These are phyloP conservation scores for Drosophila seclusa DNA, from an alignment of 2,888 invertebrate genomes.

Conservation along the genomic window DNA sequence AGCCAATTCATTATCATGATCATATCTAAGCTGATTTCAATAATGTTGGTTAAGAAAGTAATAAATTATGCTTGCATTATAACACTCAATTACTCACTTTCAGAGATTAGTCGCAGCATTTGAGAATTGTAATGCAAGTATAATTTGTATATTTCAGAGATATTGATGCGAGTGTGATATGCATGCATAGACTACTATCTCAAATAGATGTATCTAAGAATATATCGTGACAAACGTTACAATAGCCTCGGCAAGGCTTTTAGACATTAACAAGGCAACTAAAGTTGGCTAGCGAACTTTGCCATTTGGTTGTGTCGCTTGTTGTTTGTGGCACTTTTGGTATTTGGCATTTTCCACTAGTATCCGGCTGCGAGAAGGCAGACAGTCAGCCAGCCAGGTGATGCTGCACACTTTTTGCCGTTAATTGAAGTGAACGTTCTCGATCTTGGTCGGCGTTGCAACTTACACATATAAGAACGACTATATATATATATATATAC, in stretches of 20 bases:
- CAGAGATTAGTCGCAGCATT: not conserved
- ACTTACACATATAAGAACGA: not conserved
- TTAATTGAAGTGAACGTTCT: slow-evolving; percentile 56
- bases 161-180: slow-evolving; percentile 1
- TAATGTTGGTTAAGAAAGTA: not conserved
- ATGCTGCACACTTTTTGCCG: slow-evolving; percentile 22
- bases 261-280: slow-evolving; percentile 55
- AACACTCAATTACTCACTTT: not conserved
- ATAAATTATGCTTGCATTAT: not conserved
- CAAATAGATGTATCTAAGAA: slow-evolving; percentile 38
- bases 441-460: slow-evolving; percentile 28
- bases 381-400: slow-evolving; percentile 24
- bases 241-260: slow-evolving; percentile 58
- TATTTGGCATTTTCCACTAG: slow-evolving; percentile 18
- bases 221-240: slow-evolving; percentile 53
- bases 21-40: not conserved
- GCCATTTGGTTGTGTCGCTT: slow-evolving; percentile 39
- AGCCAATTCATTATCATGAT: not conserved
- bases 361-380: slow-evolving; percentile 13
- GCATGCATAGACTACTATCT: slow-evolving; percentile 12
- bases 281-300: slow-evolving; percentile 45
- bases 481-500: not conserved
- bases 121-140: not conserved
- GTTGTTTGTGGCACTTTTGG: slow-evolving; percentile 47
- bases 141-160: slow-evolving; percentile 1